These are phyloP conservation scores for Sminthopsis crassicaudata DNA, from an alignment of 2,113 vertebrate species.

Conservation along the genomic window DNA sequence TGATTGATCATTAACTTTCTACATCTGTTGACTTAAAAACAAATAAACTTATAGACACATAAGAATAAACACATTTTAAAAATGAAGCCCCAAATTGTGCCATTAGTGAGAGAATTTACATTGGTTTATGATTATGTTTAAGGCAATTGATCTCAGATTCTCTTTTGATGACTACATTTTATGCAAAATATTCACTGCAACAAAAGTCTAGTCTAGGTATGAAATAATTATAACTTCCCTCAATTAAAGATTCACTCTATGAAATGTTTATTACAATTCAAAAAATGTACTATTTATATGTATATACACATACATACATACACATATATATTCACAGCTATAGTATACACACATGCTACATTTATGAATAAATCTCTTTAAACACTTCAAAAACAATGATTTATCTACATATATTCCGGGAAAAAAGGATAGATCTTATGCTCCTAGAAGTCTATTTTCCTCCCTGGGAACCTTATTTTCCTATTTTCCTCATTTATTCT, in stretches of 20 bases:
- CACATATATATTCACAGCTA: no score
- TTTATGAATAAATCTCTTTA: background rate
- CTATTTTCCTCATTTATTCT: background rate
- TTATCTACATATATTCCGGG: background rate
- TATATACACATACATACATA: no score
- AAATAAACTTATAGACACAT: background rate
- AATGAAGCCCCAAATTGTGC: background rate
- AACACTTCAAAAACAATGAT: background rate
- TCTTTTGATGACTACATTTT: background rate
- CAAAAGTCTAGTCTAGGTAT: background rate
- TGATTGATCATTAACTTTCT: background rate
- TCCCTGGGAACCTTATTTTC: background rate
- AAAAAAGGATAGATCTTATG: background rate
- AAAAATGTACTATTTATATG: background rate
- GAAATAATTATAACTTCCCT: background rate
- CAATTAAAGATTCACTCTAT: conserved; percentile 7
- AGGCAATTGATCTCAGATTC: background rate
- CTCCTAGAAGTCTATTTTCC: background rate
- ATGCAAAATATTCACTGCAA: background rate
- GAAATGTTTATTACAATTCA: background rate
- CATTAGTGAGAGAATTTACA: background rate
- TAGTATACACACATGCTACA: no score
- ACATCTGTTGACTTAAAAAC: background rate
- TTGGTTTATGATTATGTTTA: background rate
- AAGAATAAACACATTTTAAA: background rate